Conservation (phyloP, 2,888 invertebrate genomes). For the Phaedon cochleariae region DNA sequence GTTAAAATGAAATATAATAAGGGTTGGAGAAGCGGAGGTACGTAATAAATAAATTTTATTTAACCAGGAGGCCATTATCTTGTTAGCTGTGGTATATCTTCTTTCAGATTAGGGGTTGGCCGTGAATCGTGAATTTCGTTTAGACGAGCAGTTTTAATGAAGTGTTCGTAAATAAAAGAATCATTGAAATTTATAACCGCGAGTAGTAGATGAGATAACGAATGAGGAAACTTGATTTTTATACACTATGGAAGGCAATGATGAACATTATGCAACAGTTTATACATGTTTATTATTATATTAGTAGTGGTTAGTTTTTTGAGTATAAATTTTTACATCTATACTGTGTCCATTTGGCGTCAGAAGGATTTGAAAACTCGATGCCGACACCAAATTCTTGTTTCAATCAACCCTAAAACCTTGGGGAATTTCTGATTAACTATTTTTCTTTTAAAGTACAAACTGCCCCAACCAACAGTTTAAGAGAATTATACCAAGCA, state of each 20-base stretch:
- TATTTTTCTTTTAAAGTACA: too few species aligned
- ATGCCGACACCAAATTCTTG: too few species aligned
- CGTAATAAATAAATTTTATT: constrained; percentile 17
- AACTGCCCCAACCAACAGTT: too few species aligned
- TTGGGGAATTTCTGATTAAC: too few species aligned
- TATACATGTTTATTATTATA: too few species aligned
- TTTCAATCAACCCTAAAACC: too few species aligned
- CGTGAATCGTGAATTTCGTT: constrained; percentile 5
- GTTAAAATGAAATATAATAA: constrained; percentile 20
- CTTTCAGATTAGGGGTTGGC: constrained; percentile 8
- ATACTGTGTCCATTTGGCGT: too few species aligned
- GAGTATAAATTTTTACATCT: too few species aligned
- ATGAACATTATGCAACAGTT: too few species aligned
- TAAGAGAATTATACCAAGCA: too few species aligned
- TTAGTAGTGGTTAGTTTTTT: too few species aligned
- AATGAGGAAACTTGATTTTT: neutral
- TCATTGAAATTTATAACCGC: constrained; percentile 1
- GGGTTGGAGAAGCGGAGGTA: constrained; percentile 14
- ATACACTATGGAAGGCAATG: neutral
- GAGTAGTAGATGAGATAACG: neutral
- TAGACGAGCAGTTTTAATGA: constrained; percentile 1
- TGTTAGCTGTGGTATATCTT: constrained; percentile 12
- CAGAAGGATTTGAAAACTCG: too few species aligned
- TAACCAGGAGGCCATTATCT: constrained; percentile 12
- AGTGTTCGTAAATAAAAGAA: constrained; percentile 5